phyloP scores from a whole-genome alignment of 1,140 invertebrate species.

The Drosophila simulans region DNA sequence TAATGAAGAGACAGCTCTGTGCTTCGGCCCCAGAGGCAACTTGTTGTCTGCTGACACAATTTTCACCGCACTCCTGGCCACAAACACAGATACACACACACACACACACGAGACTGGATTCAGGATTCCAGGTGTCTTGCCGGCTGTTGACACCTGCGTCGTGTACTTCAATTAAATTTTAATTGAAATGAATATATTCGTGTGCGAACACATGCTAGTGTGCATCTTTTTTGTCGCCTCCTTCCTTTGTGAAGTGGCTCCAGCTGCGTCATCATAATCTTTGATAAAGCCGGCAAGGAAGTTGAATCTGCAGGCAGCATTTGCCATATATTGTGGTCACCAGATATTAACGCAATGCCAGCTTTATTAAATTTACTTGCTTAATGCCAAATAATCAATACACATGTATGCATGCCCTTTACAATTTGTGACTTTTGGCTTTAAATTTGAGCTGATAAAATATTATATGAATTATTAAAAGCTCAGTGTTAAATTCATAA shows the following conservation, averaged over 20 bases:
- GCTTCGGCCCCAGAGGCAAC: slow-evolving; percentile 27
- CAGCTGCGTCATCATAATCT: slow-evolving; percentile 54
- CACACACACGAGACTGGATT: slow-evolving; percentile 7
- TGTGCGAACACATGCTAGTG: slow-evolving; percentile 23
- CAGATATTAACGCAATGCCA: slow-evolving; percentile 6
- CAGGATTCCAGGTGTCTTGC: slow-evolving; percentile 37
- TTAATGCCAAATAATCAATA: neutral
- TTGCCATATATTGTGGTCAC: slow-evolving; percentile 7
- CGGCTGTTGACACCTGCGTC: slow-evolving; percentile 53
- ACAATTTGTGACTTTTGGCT: slow-evolving; percentile 15
- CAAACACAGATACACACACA: neutral
- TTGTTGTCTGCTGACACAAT: slow-evolving; percentile 75
- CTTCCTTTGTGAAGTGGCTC: slow-evolving; percentile 56
- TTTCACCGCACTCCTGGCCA: slow-evolving; percentile 39
- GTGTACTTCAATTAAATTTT: slow-evolving; percentile 83
- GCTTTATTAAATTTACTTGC: neutral
- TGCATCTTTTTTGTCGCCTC: slow-evolving; percentile 45
- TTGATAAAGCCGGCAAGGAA: slow-evolving; percentile 27
- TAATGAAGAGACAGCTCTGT: slow-evolving; percentile 57
- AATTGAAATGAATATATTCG: slow-evolving; percentile 76
- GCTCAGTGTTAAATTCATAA: neutral
- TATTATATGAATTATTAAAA: neutral
- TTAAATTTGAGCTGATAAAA: slow-evolving; percentile 7
- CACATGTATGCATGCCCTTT: neutral
- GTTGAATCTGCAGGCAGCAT: slow-evolving; percentile 4